Evolutionary conservation across 2,113 vertebrate genomes (phyloP).

Genomic region (Eretmochelys imbricata): DNA sequence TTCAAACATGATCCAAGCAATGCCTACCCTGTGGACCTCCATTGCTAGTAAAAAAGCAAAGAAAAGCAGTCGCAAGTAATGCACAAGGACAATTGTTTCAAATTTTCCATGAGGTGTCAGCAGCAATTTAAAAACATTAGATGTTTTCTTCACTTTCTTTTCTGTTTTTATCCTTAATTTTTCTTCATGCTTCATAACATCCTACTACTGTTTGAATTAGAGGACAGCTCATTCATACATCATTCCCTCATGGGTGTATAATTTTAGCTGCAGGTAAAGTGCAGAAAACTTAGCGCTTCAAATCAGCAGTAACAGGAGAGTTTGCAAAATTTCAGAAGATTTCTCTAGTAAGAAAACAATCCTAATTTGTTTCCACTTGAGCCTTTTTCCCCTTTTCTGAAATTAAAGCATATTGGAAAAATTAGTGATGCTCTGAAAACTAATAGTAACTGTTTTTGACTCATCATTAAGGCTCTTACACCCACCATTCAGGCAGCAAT

Average conservation of each 20-base stretch:
- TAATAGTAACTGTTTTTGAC: neutral
- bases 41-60: neutral
- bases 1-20: neutral
- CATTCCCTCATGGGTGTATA: neutral
- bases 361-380: neutral
- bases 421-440: neutral
- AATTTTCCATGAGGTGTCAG: neutral
- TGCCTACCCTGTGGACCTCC: neutral
- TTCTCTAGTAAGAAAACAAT: slow-evolving; percentile 24
- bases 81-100: neutral
- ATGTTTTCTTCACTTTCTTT: neutral
- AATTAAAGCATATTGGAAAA: neutral
- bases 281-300: neutral
- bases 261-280: slow-evolving; percentile 24
- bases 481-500: neutral
- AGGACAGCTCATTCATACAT: neutral
- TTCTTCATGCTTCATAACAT: neutral
- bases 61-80: neutral
- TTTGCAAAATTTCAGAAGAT: neutral
- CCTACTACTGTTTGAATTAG: neutral
- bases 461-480: neutral
- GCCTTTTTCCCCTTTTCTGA: neutral
- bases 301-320: neutral
- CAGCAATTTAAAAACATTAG: neutral
- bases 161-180: neutral